phyloP scores from a whole-genome alignment of 2,888 invertebrate genomes.

The Conus canariensis region DNA sequence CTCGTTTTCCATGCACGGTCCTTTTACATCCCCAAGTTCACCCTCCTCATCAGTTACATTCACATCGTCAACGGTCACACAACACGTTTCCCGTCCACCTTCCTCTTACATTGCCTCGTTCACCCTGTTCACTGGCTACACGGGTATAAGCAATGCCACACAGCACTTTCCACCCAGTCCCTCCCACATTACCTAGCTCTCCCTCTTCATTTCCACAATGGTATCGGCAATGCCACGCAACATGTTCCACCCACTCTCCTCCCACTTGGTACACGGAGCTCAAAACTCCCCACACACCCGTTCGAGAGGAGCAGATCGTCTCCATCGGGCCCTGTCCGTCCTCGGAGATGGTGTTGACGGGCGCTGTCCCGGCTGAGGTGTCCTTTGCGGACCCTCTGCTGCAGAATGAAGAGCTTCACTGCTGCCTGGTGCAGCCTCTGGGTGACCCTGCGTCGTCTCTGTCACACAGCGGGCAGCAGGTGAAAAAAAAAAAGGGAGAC shows the following conservation, averaged over 20 bases:
- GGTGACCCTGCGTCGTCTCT: constrained; percentile 58
- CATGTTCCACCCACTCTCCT: background rate
- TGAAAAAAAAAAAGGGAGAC: too few relatives aligned
- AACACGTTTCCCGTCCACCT: too few relatives aligned
- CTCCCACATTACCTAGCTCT: background rate
- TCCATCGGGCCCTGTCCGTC: constrained; percentile 49
- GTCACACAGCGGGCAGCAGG: background rate
- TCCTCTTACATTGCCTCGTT: too few relatives aligned
- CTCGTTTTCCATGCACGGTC: too few relatives aligned
- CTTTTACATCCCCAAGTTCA: too few relatives aligned
- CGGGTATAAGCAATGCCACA: too few relatives aligned
- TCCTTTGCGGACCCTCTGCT: constrained; percentile 51
- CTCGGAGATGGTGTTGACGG: constrained; percentile 60
- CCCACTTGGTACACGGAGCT: too few relatives aligned
- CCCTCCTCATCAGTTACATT: too few relatives aligned
- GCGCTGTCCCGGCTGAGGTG: constrained; percentile 63
- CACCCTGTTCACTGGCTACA: too few relatives aligned
- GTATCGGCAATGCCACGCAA: background rate
- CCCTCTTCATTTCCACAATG: background rate
- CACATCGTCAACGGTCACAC: too few relatives aligned
- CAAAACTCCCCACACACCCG: background rate
- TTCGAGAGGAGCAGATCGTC: background rate
- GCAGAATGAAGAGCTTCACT: constrained; percentile 61
- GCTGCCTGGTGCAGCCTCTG: constrained; percentile 68
- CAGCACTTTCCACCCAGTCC: background rate